Evolutionary conservation across 2,888 invertebrate species (phyloP).

Genomic region (Anagyrus pseudococci): DNA sequence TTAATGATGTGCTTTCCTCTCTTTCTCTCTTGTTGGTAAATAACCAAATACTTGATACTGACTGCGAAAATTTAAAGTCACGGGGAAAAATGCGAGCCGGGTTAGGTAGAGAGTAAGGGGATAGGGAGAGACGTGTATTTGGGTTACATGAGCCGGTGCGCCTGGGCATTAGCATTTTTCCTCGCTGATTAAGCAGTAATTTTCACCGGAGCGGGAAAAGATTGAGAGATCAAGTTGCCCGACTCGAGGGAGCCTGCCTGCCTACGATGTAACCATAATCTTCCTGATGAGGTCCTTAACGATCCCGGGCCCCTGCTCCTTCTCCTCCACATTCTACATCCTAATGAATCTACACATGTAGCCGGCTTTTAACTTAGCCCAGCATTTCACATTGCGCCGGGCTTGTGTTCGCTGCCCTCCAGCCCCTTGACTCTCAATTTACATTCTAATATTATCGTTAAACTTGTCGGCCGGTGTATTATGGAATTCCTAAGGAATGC

Average conservation of each 20-base stretch:
- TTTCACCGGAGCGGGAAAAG: constrained; percentile 36
- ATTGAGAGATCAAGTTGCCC: constrained; percentile 38
- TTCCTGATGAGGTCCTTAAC: constrained; percentile 42
- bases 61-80: no score
- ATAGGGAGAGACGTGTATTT: no score
- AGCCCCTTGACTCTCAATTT: constrained; percentile 30
- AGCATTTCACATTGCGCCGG: constrained; percentile 19
- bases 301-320: no score
- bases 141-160: constrained; percentile 15
- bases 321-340: constrained; percentile 11
- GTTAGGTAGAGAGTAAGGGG: no score
- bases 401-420: constrained; percentile 27
- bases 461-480: no score
- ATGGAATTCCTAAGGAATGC: constrained; percentile 15
- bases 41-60: no score
- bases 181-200: constrained; percentile 39
- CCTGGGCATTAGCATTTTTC: constrained; percentile 37
- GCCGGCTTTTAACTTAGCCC: constrained; percentile 31
- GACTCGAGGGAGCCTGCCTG: background rate
- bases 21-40: no score
- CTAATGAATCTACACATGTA: constrained; percentile 39
- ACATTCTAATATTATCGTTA: constrained; percentile 27
- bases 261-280: constrained; percentile 41
- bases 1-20: no score
- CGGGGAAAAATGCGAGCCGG: no score